Evolutionary conservation across 1,140 invertebrate genomes (phyloP), one percentile per base, ranked within the genome.

Genomic region (Drosophila parvula): DNA sequence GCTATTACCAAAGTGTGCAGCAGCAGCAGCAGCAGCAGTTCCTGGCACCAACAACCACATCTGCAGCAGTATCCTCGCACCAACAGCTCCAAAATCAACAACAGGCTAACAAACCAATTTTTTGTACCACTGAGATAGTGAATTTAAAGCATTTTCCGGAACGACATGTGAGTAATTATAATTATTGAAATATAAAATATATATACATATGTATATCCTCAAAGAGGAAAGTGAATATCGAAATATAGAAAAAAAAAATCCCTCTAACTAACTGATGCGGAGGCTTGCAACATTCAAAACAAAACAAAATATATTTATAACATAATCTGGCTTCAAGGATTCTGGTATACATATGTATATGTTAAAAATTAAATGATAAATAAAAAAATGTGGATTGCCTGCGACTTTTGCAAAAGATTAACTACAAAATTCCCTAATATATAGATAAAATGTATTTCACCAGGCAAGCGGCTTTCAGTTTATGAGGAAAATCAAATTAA

Each of bases 11-110:
- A 28, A 84, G 67, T 62, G 41, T 41, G 30, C 67, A 60, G 18
- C 55, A 53, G 18, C 81, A 73, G 30, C 68, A 65, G 11, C 57
- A 62, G 22, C 74, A 53, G 34, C 78, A 80, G 38, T 82, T 79
- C 11, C 50, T 75, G 32, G 68, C 61, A 16, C 75, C 80, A 10
- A 36, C 71, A 28, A 53, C 83, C 70, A 50, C 86, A 70, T 6
- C 55, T 38, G 34, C 47, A 43, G 48, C 36, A 47, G 12, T 69
- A 69, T 36, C 65, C 28, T 28, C 28, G 7, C 79, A 65, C 9
- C 74, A 67, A 32, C 67, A 63, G 27, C 45, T 47, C 2, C 51
- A 74, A 36, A 27, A 30, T 22, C 53, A 69, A 16, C 57, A 67
- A n/a, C 58, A 38, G 38, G 12, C 34, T 10, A 34, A 55, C 5